Evolutionary conservation across 2,797 vertebrate species (phyloP).

Genomic region (Acanthopagrus latus): DNA sequence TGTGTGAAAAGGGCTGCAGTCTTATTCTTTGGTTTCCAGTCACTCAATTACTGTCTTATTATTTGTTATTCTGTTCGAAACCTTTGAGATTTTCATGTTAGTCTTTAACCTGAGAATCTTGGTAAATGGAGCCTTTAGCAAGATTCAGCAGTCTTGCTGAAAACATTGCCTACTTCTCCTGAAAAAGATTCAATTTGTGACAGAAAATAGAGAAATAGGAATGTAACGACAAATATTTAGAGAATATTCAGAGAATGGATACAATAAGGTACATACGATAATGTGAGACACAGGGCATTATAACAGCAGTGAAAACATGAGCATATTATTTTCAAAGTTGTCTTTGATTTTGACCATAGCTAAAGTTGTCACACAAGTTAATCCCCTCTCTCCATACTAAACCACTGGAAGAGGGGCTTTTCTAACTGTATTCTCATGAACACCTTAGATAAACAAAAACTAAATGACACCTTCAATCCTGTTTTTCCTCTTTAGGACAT

Average conservation of each 20-base stretch:
- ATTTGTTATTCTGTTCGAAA: neutral
- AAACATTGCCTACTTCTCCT: neutral
- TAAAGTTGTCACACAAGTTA: neutral
- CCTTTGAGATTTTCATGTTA: neutral
- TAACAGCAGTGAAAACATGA: neutral
- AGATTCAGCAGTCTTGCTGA: neutral
- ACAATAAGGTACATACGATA: neutral
- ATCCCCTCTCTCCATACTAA: neutral
- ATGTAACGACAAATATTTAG: neutral
- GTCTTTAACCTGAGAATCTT: neutral
- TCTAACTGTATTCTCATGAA: neutral
- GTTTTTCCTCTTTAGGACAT: neutral
- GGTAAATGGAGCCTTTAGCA: too few relatives aligned
- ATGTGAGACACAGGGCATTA: neutral
- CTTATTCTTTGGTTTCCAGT: slow-evolving; percentile 20
- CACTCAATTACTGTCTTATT: slow-evolving; percentile 10
- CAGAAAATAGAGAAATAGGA: neutral
- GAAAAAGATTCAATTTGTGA: neutral
- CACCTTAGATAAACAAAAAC: neutral
- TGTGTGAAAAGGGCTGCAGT: too few relatives aligned
- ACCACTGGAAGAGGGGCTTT: neutral
- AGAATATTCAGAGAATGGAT: neutral
- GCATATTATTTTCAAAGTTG: neutral
- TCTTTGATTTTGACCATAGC: neutral
- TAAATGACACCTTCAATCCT: neutral